Base-by-base conservation (phyloP, 2,113 vertebrate genomes). In the Otus sunia region DNA sequence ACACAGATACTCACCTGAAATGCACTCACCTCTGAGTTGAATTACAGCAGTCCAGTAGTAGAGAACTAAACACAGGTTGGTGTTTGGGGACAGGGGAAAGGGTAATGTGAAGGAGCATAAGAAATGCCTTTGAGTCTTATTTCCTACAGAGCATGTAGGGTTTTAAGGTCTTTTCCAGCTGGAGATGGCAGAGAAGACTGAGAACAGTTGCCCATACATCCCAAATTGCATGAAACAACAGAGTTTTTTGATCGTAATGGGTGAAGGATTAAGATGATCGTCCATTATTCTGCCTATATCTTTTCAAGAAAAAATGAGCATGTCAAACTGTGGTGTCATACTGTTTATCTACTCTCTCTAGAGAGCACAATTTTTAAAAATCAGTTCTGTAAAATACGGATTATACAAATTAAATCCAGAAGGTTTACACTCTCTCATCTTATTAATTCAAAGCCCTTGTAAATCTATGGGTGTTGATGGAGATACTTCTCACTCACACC, bases 381-480 rank as follows among this genome's bases (percentile, higher is more conserved):
- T 12, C 9, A 25, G 6, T 87, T 81, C 58, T 92, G 15, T 78
- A 66, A 92, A 92, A 58, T 0, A 68, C 4, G 11, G 34, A 43
- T 86, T 74, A 71, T n/a, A 90, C 25, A 86, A 78, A 67, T 39
- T 34, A 60, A 88, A 77, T 84, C 37, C 90, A 94, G 52, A 94
- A 93, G 41, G 19, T 47, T 86, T 81, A 41, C 17, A 63, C 6
- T 66, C 50, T 87, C 26, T 52, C 59, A 77, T 25, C 12, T n/a
- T 37, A 36, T 68, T 66, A 83, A 88, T 67, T 86, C 52, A 86
- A 90, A 90, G 45, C 9, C 19, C 41, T 67, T 81, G 34, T 88
- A 94, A 91, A 89, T 95, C 68, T 77, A 39, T 41, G 39, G 43
- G 64, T 87, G 76, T 47, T 94, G 64, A 92, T 83, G 60, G 68